A percentile compares a stretch with the other conserved stretches of the same genome.
Conservation (phyloP, 2,888 invertebrate species). For the Brenthis ino region DNA sequence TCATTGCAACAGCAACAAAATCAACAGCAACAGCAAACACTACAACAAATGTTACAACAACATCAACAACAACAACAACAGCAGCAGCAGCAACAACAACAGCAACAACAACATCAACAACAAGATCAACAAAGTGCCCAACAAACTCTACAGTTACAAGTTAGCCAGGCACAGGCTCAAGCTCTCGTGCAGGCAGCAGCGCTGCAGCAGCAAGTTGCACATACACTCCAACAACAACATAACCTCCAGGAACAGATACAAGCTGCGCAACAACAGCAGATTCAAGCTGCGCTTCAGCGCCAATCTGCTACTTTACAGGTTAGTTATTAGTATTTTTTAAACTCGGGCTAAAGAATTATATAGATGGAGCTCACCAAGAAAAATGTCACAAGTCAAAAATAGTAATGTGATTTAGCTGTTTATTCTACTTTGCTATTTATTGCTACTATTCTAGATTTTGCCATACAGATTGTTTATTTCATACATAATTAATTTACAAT, state of each 20-base stretch:
- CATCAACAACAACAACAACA: constrained; percentile 60
- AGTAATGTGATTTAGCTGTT: too few species aligned
- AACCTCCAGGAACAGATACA: constrained; percentile 74
- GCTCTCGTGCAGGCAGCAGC: constrained; percentile 73
- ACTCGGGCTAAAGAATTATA: too few species aligned
- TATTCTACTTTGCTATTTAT: too few species aligned
- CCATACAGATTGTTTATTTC: too few species aligned
- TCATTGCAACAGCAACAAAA: constrained; percentile 71
- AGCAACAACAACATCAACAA: constrained; percentile 54
- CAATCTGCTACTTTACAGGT: constrained; percentile 77
- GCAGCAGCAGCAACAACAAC: constrained; percentile 51
- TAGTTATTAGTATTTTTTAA: constrained; percentile 14
- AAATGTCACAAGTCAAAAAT: too few species aligned
- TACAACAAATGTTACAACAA: constrained; percentile 58
- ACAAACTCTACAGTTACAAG: constrained; percentile 70
- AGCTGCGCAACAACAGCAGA: constrained; percentile 76
- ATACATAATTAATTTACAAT: too few species aligned
- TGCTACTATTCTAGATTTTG: too few species aligned
- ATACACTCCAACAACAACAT: constrained; percentile 73
- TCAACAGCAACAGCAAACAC: constrained; percentile 55
- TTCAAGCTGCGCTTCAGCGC: constrained; percentile 74
- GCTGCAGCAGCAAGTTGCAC: constrained; percentile 74
- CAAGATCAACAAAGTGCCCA: constrained; percentile 57
- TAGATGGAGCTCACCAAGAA: too few species aligned
- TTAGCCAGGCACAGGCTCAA: constrained; percentile 74